Evolutionary conservation across 2,797 vertebrate species (phyloP).

Genomic region (Hafferia zeledoni): DNA sequence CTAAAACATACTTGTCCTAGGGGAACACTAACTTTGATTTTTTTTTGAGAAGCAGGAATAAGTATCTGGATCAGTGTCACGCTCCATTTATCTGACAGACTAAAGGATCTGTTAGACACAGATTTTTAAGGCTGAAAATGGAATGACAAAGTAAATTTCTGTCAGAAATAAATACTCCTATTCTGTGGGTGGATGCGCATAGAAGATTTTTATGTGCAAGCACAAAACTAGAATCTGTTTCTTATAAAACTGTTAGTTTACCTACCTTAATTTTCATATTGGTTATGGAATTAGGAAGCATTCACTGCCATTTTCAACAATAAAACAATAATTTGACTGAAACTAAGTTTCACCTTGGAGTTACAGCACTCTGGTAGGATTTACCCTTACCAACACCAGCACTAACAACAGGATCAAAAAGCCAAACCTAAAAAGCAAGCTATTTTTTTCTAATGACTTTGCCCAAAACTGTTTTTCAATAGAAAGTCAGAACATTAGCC

Average conservation of each 20-base stretch:
- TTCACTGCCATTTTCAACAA: not conserved
- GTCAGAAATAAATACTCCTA: not conserved
- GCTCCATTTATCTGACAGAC: not conserved
- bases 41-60: conserved; percentile 19
- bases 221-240: not conserved
- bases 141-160: not conserved
- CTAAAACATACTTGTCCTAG: not conserved
- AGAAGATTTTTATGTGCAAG: not conserved
- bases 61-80: not conserved
- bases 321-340: not conserved
- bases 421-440: not conserved
- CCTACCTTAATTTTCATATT: not conserved
- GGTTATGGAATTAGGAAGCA: not conserved
- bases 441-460: not conserved
- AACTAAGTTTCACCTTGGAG: not conserved
- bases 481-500: not conserved
- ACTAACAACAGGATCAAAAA: not conserved
- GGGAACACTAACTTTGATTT: conserved; percentile 1
- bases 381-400: not conserved
- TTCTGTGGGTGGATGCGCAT: not conserved
- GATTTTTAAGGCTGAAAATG: conserved; percentile 29
- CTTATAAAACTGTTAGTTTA: not conserved
- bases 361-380: not conserved
- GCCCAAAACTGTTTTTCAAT: not conserved
- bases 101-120: not conserved